A percentile compares a stretch with the other conserved stretches of the same genome.
phyloP scores from a whole-genome alignment of 2,888 invertebrate genomes.

The Piscicola geometra region DNA sequence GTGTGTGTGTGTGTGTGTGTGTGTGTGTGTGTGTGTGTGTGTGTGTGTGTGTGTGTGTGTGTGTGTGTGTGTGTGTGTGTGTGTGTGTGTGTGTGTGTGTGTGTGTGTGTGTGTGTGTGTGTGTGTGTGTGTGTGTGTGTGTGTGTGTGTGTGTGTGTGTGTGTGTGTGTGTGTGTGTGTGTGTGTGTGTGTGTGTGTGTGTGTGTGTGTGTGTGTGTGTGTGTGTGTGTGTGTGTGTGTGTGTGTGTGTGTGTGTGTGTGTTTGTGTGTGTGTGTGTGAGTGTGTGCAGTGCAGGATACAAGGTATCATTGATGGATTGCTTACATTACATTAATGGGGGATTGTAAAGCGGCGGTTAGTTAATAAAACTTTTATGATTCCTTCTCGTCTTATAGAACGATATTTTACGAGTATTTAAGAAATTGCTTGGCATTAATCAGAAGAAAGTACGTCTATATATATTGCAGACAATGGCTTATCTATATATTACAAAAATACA shows the following conservation, averaged over 20 bases:
- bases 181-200: constrained; percentile 27
- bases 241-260: neutral
- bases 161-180: constrained; percentile 22
- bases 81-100: constrained; percentile 28
- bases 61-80: constrained; percentile 22
- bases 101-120: constrained; percentile 26
- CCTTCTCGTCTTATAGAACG: no score
- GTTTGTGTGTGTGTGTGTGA: neutral
- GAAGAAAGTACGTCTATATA: no score
- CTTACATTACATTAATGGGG: no score
- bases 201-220: constrained; percentile 26
- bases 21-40: constrained; percentile 18
- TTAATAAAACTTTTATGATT: no score
- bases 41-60: constrained; percentile 26
- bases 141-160: constrained; percentile 27
- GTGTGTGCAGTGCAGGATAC: no score
- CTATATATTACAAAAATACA: no score
- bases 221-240: constrained; percentile 22
- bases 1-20: constrained; percentile 17
- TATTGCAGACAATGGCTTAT: no score
- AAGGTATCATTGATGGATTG: no score
- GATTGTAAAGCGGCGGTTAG: no score
- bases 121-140: constrained; percentile 26
- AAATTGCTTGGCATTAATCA: no score
- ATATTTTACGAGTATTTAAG: no score